Conservation (phyloP, 2,113 vertebrate species). For the Dryoscopus gambensis region DNA sequence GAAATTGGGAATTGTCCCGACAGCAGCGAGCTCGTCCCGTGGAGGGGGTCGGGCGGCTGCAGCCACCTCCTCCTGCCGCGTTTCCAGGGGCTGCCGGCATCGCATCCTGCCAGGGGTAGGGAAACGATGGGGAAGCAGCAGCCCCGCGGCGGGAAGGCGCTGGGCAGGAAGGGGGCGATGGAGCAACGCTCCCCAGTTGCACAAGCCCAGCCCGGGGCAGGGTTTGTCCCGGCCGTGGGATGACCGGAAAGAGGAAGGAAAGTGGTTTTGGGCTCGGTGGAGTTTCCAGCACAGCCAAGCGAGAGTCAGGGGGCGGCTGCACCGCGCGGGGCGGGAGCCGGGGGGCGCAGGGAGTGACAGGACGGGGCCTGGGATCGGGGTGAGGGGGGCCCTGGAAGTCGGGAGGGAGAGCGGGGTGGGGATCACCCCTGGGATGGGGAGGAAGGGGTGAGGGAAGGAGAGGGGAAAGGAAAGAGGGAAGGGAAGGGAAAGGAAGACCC, state of each 20-base stretch:
- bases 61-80: neutral
- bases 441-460: neutral
- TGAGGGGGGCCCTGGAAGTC: neutral
- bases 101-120: neutral
- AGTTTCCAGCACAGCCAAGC: neutral
- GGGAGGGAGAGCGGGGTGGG: neutral
- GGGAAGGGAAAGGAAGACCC: no score
- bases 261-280: neutral
- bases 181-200: neutral
- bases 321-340: neutral
- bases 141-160: neutral
- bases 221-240: neutral
- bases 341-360: neutral
- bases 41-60: neutral
- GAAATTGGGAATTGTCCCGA: neutral
- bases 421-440: neutral
- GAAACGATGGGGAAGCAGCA: neutral
- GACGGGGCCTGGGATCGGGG: neutral
- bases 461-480: no score
- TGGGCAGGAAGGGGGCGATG: neutral
- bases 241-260: neutral
- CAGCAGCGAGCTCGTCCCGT: rapidly evolving
- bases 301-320: neutral
- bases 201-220: neutral
- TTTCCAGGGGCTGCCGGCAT: neutral